Conservation (phyloP, 2,888 invertebrate species). For the Trichogramma dendrolimi region DNA sequence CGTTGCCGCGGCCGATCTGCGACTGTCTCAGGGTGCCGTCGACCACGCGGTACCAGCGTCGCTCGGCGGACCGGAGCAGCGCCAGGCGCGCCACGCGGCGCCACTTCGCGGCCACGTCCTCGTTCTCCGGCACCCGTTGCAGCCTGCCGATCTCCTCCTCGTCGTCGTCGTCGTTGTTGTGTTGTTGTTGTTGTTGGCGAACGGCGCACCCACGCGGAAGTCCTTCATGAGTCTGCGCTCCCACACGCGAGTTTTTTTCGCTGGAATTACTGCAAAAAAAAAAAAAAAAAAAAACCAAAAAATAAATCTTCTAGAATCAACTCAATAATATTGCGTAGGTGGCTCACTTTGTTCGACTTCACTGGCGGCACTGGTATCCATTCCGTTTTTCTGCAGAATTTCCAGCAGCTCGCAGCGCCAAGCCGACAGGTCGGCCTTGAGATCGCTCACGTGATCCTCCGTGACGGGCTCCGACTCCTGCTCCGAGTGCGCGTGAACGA, state of each 20-base stretch:
- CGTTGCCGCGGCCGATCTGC: conserved; percentile 76
- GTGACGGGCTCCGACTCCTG: conserved; percentile 82
- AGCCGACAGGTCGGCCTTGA: conserved; percentile 89
- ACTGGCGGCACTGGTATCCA: conserved; percentile 74
- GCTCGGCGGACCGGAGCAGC: conserved; percentile 64
- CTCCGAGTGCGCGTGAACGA: conserved; percentile 80
- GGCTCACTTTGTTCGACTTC: conserved; percentile 68
- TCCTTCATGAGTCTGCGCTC: conserved; percentile 84
- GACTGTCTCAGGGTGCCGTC: conserved; percentile 55
- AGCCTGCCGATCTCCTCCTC: conserved; percentile 27
- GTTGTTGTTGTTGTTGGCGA: too few relatives aligned
- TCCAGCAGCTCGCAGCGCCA: conserved; percentile 89
- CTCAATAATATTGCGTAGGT: neutral
- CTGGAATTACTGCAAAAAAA: conserved; percentile 61
- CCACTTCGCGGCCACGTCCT: conserved; percentile 52
- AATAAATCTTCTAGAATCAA: neutral
- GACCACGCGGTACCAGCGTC: conserved; percentile 61
- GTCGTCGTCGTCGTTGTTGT: neutral
- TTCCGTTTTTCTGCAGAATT: conserved; percentile 81
- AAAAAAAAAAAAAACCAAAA: neutral
- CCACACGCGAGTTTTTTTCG: conserved; percentile 78
- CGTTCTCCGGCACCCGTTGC: conserved; percentile 40
- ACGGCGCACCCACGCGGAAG: conserved; percentile 72
- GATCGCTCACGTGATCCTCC: conserved; percentile 90
- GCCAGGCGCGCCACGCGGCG: conserved; percentile 72